phyloP scores from a whole-genome alignment of 1,140 invertebrate genomes.

The Drosophila ironensis region DNA sequence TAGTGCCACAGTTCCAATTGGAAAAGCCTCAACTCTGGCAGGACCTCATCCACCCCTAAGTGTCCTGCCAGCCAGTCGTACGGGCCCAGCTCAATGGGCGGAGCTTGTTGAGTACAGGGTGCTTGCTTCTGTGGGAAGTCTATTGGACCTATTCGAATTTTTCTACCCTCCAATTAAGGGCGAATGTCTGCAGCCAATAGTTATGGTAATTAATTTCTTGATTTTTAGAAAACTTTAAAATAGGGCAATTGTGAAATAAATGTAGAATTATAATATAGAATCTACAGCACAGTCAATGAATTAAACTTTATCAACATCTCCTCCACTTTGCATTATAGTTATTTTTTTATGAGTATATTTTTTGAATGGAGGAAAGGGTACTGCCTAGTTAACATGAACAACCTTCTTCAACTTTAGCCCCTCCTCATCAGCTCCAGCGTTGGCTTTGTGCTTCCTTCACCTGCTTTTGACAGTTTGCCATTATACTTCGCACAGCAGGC shows the following conservation, averaged over 20 bases:
- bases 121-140: slow-evolving; percentile 51
- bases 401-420: neutral
- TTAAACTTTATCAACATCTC: neutral
- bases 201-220: slow-evolving; percentile 9
- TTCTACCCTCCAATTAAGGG: neutral
- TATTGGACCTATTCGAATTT: slow-evolving; percentile 10
- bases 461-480: slow-evolving; percentile 75
- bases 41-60: slow-evolving; percentile 49
- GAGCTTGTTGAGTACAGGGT: slow-evolving; percentile 71
- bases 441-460: slow-evolving; percentile 46
- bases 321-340: neutral
- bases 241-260: too few species aligned
- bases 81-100: slow-evolving; percentile 46
- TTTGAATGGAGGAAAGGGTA: neutral
- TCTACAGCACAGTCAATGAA: too few species aligned
- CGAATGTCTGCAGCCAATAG: slow-evolving; percentile 6
- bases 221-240: too few species aligned
- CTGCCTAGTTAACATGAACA: neutral
- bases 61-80: slow-evolving; percentile 48
- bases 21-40: slow-evolving; percentile 44
- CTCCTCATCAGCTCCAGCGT: neutral
- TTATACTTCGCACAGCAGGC: slow-evolving; percentile 67
- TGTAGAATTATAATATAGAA: too few species aligned
- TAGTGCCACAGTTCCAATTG: slow-evolving; percentile 63
- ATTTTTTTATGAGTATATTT: neutral